Conservation (phyloP, 2,888 invertebrate species). For the Drosophila testacea region DNA sequence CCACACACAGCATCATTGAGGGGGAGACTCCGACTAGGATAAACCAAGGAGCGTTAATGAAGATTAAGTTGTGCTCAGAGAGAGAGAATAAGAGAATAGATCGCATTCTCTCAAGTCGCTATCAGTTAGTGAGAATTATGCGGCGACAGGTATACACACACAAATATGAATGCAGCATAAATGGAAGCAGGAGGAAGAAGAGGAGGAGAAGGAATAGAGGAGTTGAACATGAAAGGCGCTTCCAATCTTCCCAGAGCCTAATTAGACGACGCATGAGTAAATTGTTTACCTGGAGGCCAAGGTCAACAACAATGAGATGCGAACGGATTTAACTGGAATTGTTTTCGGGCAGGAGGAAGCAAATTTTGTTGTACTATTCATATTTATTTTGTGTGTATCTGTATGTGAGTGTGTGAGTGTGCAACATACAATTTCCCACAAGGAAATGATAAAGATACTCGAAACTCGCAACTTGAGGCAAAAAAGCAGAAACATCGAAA, state of each 20-base stretch:
- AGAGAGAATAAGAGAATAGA: conserved; percentile 3
- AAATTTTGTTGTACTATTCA: conserved; percentile 33
- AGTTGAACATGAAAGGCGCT: conserved; percentile 57
- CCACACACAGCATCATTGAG: conserved; percentile 50
- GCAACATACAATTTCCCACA: conserved; percentile 68
- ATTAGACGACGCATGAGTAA: conserved; percentile 67
- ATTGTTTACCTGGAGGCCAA: conserved; percentile 72
- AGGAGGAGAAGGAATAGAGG: conserved; percentile 10
- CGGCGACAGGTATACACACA: conserved; percentile 60
- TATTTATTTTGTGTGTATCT: conserved; percentile 36
- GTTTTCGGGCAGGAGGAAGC: conserved; percentile 42
- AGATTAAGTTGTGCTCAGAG: conserved; percentile 58
- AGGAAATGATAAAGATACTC: conserved; percentile 60
- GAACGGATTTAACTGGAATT: conserved; percentile 75
- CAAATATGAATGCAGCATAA: conserved; percentile 30
- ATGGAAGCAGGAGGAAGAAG: conserved; percentile 1
- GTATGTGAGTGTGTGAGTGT: conserved; percentile 23
- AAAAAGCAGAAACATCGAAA: conserved; percentile 42
- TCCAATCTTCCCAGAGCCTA: conserved; percentile 52
- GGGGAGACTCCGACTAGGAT: conserved; percentile 10
- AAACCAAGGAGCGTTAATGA: conserved; percentile 51
- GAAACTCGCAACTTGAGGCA: conserved; percentile 55
- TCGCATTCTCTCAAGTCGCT: neutral
- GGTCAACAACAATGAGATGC: conserved; percentile 67
- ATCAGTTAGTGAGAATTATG: conserved; percentile 51